These are phyloP conservation scores for Thyatira batis DNA, from an alignment of 2,888 invertebrate genomes.

Conservation along the genomic window DNA sequence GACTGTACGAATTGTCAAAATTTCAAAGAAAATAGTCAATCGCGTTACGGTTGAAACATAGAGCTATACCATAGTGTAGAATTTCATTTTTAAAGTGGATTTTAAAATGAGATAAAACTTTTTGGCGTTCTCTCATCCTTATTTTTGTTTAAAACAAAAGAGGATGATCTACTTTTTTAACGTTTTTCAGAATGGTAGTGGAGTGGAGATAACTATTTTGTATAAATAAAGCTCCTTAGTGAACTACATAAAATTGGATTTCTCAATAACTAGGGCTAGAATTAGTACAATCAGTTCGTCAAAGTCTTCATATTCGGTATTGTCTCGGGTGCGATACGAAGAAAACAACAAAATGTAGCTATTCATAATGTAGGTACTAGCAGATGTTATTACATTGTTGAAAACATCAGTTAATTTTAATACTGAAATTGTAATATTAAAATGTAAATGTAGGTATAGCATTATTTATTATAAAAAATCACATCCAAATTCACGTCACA, in stretches of 20 bases:
- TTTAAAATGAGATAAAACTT: too few species aligned
- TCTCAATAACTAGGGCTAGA: conserved; percentile 35
- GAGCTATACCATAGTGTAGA: too few species aligned
- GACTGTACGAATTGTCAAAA: background rate
- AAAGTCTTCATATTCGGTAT: conserved; percentile 54
- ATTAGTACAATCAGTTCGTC: conserved; percentile 53
- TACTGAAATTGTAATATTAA: conserved; percentile 6
- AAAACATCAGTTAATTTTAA: conserved; percentile 1
- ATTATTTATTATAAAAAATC: background rate
- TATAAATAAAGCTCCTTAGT: conserved; percentile 13
- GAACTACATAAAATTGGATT: conserved; percentile 61
- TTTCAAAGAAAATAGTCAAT: too few species aligned
- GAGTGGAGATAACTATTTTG: background rate
- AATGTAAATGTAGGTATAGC: background rate
- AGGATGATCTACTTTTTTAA: background rate
- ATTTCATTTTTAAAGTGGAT: too few species aligned
- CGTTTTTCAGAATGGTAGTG: background rate
- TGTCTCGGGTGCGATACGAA: conserved; percentile 47
- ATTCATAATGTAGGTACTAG: conserved; percentile 6
- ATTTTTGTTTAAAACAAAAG: too few species aligned
- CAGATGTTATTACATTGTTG: background rate
- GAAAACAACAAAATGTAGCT: conserved; percentile 15
- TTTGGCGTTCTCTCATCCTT: too few species aligned
- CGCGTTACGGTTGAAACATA: too few species aligned
- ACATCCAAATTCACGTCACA: background rate